Evolutionary conservation across 2,797 vertebrate species (phyloP).

Genomic region (Artibeus jamaicensis): DNA sequence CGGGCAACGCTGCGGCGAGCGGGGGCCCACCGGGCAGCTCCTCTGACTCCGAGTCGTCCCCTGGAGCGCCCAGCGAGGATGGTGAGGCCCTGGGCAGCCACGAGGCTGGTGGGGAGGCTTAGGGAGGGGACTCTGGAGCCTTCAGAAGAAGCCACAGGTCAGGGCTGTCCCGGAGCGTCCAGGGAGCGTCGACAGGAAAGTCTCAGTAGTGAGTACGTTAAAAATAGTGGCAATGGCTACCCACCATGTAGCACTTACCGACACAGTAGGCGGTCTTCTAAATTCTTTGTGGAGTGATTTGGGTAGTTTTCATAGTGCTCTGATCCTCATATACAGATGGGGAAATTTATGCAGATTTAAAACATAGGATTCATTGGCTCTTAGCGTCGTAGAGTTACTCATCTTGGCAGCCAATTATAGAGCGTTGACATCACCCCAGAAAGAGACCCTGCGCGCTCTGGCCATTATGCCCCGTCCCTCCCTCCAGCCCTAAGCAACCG

Average conservation of each 20-base stretch:
- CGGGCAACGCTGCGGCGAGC: neutral
- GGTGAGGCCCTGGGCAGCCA: slow-evolving; percentile 73
- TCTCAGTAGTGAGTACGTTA: too few relatives aligned
- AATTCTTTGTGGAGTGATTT: neutral
- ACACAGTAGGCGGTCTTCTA: rapidly evolving
- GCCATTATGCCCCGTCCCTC: neutral
- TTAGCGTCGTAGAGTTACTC: neutral
- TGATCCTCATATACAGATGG: neutral
- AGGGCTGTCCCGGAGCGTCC: neutral
- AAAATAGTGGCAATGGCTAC: neutral
- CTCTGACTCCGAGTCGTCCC: slow-evolving; percentile 91
- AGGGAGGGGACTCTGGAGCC: rapidly evolving
- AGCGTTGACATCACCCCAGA: neutral
- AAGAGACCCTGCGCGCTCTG: neutral
- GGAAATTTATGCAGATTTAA: neutral
- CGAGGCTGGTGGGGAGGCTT: rapidly evolving
- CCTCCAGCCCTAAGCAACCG: neutral
- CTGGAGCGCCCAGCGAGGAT: slow-evolving; percentile 91
- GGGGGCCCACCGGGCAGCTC: slow-evolving; percentile 83
- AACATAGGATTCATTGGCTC: neutral
- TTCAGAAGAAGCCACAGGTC: neutral
- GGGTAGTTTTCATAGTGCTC: neutral
- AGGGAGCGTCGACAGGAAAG: neutral
- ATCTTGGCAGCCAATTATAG: neutral
- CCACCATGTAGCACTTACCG: rapidly evolving